Evolutionary conservation across 2,888 invertebrate genomes (phyloP).

Genomic region (Lissocephala sabroskyi): DNA sequence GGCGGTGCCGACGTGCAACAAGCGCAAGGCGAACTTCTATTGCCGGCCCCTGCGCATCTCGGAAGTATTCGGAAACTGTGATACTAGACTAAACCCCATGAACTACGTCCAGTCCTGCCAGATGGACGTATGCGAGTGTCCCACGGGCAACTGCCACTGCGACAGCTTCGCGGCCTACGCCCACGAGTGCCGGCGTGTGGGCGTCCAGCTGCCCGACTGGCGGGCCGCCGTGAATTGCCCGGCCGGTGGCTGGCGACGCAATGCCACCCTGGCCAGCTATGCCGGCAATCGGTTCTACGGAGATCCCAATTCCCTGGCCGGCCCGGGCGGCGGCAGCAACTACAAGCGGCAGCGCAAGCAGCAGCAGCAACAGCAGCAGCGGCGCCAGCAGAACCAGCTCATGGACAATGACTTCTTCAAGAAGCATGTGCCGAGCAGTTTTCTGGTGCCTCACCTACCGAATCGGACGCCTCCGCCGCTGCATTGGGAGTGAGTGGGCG

Average conservation of each 20-base stretch:
- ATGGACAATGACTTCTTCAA: constrained; percentile 64
- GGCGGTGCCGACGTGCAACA: constrained; percentile 74
- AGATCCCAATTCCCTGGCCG: constrained; percentile 18
- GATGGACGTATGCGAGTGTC: constrained; percentile 91
- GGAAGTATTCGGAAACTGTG: constrained; percentile 82
- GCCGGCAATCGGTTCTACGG: constrained; percentile 46
- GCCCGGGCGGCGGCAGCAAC: neutral
- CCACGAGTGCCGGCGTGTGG: constrained; percentile 86
- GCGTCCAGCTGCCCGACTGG: constrained; percentile 83
- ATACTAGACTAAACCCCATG: constrained; percentile 83
- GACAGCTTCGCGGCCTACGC: constrained; percentile 92
- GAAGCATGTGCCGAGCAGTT: constrained; percentile 70
- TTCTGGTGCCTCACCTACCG: constrained; percentile 65
- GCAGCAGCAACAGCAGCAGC: constrained; percentile 33
- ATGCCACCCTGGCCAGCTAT: constrained; percentile 39
- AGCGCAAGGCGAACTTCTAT: constrained; percentile 73
- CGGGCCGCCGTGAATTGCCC: constrained; percentile 80
- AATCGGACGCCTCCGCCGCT: constrained; percentile 72
- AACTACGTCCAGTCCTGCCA: constrained; percentile 91
- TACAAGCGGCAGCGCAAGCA: constrained; percentile 31
- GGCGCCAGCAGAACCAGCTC: constrained; percentile 42
- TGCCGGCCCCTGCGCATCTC: constrained; percentile 75
- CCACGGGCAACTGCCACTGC: constrained; percentile 85
- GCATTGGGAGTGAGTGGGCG: constrained; percentile 44
- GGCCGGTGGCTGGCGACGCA: constrained; percentile 65